Evolutionary conservation across 2,113 vertebrate species (phyloP).

Genomic region (Vombatus ursinus): DNA sequence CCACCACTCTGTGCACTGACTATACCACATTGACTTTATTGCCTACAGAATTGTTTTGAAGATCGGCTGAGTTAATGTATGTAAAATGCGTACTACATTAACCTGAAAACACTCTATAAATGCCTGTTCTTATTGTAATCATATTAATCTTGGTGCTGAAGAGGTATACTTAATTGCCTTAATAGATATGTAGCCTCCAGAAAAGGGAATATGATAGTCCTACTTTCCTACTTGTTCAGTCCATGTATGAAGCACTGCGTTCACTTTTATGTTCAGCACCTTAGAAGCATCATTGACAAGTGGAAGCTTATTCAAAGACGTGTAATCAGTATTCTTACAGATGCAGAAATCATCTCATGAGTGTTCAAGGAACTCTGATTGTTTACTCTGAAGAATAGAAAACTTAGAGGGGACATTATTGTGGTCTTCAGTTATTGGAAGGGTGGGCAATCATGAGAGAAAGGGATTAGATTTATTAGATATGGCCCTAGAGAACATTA

Average conservation of each 20-base stretch:
- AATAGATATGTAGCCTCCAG: not conserved
- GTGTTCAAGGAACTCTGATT: not conserved
- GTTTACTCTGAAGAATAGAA: not conserved
- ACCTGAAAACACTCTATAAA: not conserved
- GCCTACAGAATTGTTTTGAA: not conserved
- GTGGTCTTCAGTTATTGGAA: not conserved
- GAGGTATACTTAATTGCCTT: not conserved
- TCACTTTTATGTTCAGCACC: not conserved
- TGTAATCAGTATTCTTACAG: not conserved
- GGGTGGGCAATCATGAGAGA: not conserved
- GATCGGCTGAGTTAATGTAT: not conserved
- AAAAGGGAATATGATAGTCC: not conserved
- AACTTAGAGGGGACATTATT: not conserved
- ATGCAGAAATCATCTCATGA: not conserved
- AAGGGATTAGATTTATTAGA: not conserved
- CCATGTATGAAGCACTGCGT: not conserved
- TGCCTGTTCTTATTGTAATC: not conserved
- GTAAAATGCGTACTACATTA: too few relatives aligned
- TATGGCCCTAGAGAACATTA: not conserved
- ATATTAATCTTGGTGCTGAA: not conserved
- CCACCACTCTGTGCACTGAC: not conserved
- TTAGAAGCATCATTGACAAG: not conserved
- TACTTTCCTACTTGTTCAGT: not conserved
- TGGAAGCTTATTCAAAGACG: not conserved
- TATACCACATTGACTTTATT: not conserved